These are phyloP conservation scores for Antheraea yamamai DNA, from an alignment of 2,888 invertebrate genomes.

Conservation along the genomic window DNA sequence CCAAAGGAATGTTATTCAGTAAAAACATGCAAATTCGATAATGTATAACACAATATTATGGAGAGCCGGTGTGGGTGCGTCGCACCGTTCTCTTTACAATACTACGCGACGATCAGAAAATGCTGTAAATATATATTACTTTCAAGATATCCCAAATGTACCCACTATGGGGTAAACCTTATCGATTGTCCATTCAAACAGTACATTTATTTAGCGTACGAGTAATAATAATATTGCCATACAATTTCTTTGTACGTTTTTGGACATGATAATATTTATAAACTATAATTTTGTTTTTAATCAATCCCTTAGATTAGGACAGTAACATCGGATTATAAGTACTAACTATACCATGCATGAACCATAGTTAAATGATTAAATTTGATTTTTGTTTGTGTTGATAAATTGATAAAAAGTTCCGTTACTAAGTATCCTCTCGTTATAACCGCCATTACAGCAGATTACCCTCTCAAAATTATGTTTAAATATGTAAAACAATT, in stretches of 20 bases:
- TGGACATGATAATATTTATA: neutral
- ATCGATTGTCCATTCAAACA: neutral
- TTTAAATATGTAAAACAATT: constrained; percentile 5
- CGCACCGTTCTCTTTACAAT: constrained; percentile 49
- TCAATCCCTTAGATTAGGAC: neutral
- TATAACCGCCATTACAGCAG: neutral
- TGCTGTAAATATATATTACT: constrained; percentile 64
- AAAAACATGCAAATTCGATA: constrained; percentile 83
- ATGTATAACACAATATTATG: constrained; percentile 81
- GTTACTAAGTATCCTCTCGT: neutral
- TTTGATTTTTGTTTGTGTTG: neutral
- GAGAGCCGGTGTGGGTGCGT: constrained; percentile 59
- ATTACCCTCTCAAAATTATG: constrained; percentile 3
- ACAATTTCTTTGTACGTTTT: neutral
- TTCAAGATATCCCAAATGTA: constrained; percentile 38
- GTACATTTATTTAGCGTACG: neutral
- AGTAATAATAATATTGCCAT: neutral
- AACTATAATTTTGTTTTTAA: neutral
- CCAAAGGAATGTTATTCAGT: constrained; percentile 82
- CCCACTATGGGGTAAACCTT: neutral
- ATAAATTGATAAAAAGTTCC: neutral
- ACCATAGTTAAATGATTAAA: too few relatives aligned
- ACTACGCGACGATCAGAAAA: constrained; percentile 47
- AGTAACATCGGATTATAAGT: too few relatives aligned
- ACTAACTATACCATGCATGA: neutral